A percentile compares a stretch with the other conserved stretches of the same genome.
Evolutionary conservation across 2,113 vertebrate species (phyloP).

Genomic region (Chloroceryle aenea): DNA sequence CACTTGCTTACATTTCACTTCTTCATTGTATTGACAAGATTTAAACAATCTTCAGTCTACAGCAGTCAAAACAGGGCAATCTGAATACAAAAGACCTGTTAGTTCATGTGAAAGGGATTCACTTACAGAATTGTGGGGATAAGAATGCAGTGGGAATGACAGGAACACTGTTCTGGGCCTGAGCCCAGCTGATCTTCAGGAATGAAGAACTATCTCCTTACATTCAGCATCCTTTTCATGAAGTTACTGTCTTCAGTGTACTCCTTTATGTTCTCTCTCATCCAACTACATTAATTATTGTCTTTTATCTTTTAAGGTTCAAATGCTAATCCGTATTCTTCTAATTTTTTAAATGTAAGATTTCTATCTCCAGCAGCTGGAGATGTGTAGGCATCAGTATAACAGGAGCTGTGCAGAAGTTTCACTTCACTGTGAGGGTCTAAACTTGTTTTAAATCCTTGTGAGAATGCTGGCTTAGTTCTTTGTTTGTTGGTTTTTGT

Average conservation of each 20-base stretch:
- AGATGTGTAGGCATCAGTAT: neutral
- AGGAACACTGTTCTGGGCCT: neutral
- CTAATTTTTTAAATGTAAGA: neutral
- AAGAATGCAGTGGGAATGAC: neutral
- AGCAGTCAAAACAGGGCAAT: conserved; percentile 8
- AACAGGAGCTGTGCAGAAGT: neutral
- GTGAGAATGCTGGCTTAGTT: neutral
- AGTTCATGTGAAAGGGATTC: neutral
- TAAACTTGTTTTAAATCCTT: neutral
- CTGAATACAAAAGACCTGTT: conserved; percentile 10
- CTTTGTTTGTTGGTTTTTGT: neutral
- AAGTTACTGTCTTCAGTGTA: neutral
- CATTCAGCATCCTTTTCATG: neutral
- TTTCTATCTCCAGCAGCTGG: neutral
- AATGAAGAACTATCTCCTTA: neutral
- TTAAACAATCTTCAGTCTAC: neutral
- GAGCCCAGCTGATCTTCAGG: neutral
- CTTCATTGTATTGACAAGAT: conserved; percentile 22
- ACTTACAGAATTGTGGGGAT: neutral
- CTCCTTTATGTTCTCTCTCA: neutral
- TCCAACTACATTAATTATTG: neutral
- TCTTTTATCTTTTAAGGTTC: neutral
- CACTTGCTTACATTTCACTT: conserved; percentile 17
- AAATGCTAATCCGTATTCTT: neutral
- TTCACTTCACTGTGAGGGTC: neutral